phyloP scores from a whole-genome alignment of 2,797 vertebrate genomes.

The Gymnothorax javanicus region DNA sequence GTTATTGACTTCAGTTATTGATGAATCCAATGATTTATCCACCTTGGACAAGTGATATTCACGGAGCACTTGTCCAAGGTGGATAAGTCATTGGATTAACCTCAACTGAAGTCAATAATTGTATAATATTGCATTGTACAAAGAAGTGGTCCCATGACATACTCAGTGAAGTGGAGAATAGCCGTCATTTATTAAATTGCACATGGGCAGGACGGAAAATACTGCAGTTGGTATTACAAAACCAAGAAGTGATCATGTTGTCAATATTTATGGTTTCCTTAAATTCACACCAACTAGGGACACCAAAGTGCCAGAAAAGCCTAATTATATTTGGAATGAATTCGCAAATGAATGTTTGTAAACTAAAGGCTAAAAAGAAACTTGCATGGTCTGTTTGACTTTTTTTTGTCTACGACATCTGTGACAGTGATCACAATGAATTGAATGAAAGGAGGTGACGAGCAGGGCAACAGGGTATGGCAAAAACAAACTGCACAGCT shows the following conservation, averaged over 20 bases:
- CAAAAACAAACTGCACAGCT: neutral
- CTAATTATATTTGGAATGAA: neutral
- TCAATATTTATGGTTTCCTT: neutral
- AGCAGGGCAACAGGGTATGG: neutral
- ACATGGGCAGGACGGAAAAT: neutral
- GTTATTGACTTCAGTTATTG: too few species aligned
- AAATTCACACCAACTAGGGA: neutral
- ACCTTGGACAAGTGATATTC: too few species aligned
- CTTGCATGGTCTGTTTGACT: neutral
- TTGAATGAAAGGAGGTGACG: neutral
- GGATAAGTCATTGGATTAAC: too few species aligned
- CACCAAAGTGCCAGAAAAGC: neutral
- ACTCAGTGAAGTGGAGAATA: neutral
- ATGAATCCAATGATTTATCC: too few species aligned
- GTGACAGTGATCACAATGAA: neutral
- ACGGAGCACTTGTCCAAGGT: too few species aligned
- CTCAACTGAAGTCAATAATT: too few species aligned
- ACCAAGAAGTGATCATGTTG: neutral
- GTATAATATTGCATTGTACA: neutral
- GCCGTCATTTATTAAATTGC: neutral
- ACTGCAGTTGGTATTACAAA: neutral
- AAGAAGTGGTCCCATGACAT: neutral
- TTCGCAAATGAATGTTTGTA: neutral
- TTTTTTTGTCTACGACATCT: neutral
- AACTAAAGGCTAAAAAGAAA: neutral